A percentile compares a stretch with the other conserved stretches of the same genome.
These are phyloP conservation scores for Peromyscus nudipes DNA, from an alignment of 2,797 vertebrate genomes.

Conservation along the genomic window DNA sequence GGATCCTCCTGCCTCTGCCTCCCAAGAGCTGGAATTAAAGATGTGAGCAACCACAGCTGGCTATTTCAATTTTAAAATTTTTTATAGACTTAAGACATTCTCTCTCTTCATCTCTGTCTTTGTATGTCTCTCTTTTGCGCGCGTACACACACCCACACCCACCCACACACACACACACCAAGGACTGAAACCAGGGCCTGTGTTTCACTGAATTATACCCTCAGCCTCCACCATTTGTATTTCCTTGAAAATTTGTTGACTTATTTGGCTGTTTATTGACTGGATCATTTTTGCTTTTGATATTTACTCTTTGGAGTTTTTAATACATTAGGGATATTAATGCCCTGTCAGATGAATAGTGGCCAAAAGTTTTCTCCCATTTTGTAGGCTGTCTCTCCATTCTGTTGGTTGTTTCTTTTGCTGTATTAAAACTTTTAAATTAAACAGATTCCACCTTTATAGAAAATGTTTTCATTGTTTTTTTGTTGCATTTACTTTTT, in stretches of 20 bases:
- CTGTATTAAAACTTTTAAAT: background rate
- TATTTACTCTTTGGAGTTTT: background rate
- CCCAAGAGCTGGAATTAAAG: background rate
- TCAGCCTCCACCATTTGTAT: background rate
- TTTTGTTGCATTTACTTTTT: background rate
- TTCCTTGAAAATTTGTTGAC: background rate
- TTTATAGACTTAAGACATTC: background rate
- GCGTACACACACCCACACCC: no score
- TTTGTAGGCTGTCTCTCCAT: background rate
- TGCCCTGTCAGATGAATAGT: background rate
- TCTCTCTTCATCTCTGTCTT: background rate
- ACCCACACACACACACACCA: no score
- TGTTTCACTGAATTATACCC: background rate
- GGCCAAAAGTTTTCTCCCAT: no score
- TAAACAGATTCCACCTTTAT: background rate
- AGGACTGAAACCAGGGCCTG: background rate
- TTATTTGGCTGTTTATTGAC: background rate
- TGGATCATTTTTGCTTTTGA: background rate
- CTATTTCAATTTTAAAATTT: background rate
- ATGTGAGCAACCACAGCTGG: fast-evolving
- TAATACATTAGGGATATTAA: background rate
- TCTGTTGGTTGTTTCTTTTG: background rate
- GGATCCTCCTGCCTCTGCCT: background rate
- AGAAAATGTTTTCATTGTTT: background rate
- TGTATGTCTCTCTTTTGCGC: background rate